A percentile compares a stretch with the other conserved stretches of the same genome.
Evolutionary conservation across 2,113 vertebrate species (phyloP).

Genomic region (Burhinus bistriatus): DNA sequence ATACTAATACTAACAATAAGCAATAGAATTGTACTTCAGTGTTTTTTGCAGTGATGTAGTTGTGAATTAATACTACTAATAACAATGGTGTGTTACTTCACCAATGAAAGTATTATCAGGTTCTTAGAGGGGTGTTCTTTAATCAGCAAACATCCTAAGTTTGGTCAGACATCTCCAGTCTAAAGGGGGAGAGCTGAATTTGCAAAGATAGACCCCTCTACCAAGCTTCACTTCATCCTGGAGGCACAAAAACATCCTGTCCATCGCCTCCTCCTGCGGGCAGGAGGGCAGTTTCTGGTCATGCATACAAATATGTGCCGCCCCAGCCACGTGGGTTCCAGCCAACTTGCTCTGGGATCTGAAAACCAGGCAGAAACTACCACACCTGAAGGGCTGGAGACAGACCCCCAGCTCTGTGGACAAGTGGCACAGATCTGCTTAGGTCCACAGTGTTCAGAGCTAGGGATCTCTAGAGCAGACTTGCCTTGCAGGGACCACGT

Average conservation of each 20-base stretch:
- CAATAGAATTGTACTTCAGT: background rate
- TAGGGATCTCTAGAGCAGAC: background rate
- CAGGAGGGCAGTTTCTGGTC: background rate
- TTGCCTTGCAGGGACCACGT: background rate
- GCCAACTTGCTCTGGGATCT: background rate
- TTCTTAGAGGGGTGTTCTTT: background rate
- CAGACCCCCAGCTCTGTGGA: background rate
- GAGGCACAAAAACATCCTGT: background rate
- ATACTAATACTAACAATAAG: background rate
- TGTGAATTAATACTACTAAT: background rate
- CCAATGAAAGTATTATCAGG: background rate
- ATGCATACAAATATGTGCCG: fast-evolving
- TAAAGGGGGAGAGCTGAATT: background rate
- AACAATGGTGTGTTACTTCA: background rate
- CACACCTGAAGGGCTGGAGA: background rate
- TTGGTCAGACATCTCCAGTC: background rate
- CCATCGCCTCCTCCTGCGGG: background rate
- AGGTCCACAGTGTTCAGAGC: background rate
- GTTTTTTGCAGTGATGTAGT: background rate
- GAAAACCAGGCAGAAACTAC: background rate
- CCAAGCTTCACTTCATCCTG: background rate
- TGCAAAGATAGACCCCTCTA: background rate
- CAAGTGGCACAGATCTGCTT: background rate
- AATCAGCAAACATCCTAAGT: background rate
- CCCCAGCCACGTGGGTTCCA: background rate